Percentiles rank a stretch among this genome's conserved stretches.
These are phyloP conservation scores for Acanthis flammea DNA, from an alignment of 2,797 vertebrate genomes.

Conservation along the genomic window DNA sequence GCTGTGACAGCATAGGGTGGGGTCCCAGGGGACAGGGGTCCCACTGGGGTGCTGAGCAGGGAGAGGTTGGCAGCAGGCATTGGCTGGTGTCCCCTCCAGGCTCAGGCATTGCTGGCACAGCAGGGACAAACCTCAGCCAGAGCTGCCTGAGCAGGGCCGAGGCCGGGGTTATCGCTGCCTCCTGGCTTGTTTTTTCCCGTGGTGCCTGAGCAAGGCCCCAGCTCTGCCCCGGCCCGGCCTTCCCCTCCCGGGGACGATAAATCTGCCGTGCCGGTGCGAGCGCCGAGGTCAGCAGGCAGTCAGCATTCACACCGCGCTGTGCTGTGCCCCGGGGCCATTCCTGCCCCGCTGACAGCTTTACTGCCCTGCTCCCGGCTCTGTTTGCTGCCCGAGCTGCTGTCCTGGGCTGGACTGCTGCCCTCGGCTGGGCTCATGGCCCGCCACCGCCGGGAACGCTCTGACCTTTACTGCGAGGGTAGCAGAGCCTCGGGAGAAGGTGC, in stretches of 20 bases:
- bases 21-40: background rate
- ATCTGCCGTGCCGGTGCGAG: background rate
- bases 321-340: background rate
- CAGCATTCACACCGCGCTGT: background rate
- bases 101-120: background rate
- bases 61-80: background rate
- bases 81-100: fast-evolving
- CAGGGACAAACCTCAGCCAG: background rate
- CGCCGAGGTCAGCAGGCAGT: background rate
- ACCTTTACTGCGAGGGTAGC: background rate
- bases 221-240: background rate
- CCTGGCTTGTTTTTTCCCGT: conserved; percentile 1
- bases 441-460: fast-evolving
- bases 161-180: background rate
- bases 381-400: background rate
- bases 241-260: background rate
- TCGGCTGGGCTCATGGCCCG: fast-evolving
- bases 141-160: background rate
- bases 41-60: background rate
- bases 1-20: background rate
- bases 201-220: background rate
- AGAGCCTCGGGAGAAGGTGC: background rate
- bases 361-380: background rate
- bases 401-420: background rate
- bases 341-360: background rate